phyloP scores from a whole-genome alignment of 2,113 vertebrate genomes.

The Bombycilla garrulus region DNA sequence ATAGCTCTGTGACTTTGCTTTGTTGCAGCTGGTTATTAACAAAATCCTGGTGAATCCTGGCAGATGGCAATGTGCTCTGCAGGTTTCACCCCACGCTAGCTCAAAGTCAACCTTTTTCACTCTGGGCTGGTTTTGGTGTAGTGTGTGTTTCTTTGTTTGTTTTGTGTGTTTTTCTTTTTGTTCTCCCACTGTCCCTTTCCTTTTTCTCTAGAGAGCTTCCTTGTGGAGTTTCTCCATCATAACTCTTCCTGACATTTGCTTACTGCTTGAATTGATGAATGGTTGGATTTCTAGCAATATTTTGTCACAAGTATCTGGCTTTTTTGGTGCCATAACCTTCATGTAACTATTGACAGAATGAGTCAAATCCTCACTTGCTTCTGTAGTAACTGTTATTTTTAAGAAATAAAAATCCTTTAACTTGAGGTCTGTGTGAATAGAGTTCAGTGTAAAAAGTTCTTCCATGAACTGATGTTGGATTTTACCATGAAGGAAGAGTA shows the following conservation, averaged over 20 bases:
- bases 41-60: neutral
- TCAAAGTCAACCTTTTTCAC: neutral
- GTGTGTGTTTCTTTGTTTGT: neutral
- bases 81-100: neutral
- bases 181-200: accelerated
- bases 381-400: neutral
- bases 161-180: neutral
- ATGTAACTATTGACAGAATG: neutral
- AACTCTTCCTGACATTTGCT: neutral
- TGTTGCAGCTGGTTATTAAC: neutral
- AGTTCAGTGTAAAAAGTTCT: neutral
- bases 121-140: neutral
- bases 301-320: neutral
- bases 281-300: neutral
- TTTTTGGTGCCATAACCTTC: neutral
- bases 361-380: neutral
- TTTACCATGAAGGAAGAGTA: neutral
- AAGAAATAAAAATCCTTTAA: neutral
- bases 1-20: neutral
- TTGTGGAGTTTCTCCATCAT: neutral
- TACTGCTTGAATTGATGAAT: neutral
- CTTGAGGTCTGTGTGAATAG: neutral
- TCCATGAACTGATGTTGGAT: neutral
- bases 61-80: neutral
- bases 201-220: neutral